Conservation (phyloP, 1,140 invertebrate genomes). For the Sarcophaga peregrina region DNA sequence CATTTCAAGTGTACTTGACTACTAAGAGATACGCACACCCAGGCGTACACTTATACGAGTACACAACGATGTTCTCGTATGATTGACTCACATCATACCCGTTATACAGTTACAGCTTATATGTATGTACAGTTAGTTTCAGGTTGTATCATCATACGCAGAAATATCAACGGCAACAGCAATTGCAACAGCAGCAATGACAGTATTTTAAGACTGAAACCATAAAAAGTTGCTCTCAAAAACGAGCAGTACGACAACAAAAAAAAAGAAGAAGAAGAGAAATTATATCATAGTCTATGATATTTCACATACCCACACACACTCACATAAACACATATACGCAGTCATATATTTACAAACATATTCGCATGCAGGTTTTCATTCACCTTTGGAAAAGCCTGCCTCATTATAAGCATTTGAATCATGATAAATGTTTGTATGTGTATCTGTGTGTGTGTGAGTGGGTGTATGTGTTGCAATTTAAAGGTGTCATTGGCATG, state of each 20-base stretch:
- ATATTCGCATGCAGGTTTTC: background rate
- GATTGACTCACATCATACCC: slow-evolving; percentile 2
- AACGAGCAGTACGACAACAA: too few relatives aligned
- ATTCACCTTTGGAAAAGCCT: slow-evolving; percentile 15
- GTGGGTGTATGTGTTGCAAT: background rate
- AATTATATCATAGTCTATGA: background rate
- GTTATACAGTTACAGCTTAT: too few relatives aligned
- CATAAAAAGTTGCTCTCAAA: too few relatives aligned
- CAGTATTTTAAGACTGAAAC: background rate
- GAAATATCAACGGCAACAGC: background rate
- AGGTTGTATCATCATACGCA: background rate
- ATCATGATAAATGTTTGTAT: background rate
- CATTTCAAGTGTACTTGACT: slow-evolving; percentile 13
- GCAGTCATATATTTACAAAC: too few relatives aligned
- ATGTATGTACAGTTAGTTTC: background rate
- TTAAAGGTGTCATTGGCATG: slow-evolving; percentile 24
- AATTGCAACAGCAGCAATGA: background rate
- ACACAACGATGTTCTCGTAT: background rate
- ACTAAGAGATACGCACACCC: background rate
- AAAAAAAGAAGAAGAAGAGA: background rate
- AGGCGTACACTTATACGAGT: background rate
- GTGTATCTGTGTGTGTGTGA: background rate
- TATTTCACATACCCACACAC: background rate
- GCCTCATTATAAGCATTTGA: background rate
- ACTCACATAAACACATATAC: too few relatives aligned